Conservation (phyloP, 2,888 invertebrate species). For the Lysandra bellargus region DNA sequence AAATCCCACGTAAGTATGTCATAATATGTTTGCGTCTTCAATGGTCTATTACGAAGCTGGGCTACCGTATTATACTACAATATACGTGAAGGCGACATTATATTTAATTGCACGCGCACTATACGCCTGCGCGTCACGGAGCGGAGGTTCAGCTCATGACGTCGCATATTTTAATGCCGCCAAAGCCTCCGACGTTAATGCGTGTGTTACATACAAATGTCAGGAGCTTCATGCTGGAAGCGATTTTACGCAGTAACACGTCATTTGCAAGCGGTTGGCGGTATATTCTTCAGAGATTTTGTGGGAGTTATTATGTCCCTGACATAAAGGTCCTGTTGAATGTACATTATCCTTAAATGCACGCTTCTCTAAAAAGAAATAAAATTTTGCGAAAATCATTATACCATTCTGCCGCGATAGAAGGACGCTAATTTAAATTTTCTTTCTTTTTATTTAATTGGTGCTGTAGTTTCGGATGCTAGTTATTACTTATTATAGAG, state of each 20-base stretch:
- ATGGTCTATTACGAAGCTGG: background rate
- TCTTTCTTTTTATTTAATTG: no score
- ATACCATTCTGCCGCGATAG: no score
- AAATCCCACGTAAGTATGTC: background rate
- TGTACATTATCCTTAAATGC: no score
- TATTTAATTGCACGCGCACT: constrained; percentile 34
- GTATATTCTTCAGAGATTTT: no score
- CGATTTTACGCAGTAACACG: background rate
- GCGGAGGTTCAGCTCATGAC: constrained; percentile 41
- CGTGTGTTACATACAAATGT: constrained; percentile 39
- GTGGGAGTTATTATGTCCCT: no score
- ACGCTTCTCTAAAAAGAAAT: no score
- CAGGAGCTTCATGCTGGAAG: constrained; percentile 7
- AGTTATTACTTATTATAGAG: no score
- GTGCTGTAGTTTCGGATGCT: no score
- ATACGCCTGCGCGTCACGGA: constrained; percentile 38
- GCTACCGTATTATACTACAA: background rate
- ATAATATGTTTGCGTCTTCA: background rate
- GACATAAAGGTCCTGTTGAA: no score
- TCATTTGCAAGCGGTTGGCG: no score
- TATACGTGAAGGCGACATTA: background rate
- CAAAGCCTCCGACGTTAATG: constrained; percentile 41
- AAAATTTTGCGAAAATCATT: no score
- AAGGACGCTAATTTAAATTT: no score
- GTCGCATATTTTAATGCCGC: constrained; percentile 47